phyloP scores from a whole-genome alignment of 2,113 vertebrate genomes.

The Lates calcarifer region DNA sequence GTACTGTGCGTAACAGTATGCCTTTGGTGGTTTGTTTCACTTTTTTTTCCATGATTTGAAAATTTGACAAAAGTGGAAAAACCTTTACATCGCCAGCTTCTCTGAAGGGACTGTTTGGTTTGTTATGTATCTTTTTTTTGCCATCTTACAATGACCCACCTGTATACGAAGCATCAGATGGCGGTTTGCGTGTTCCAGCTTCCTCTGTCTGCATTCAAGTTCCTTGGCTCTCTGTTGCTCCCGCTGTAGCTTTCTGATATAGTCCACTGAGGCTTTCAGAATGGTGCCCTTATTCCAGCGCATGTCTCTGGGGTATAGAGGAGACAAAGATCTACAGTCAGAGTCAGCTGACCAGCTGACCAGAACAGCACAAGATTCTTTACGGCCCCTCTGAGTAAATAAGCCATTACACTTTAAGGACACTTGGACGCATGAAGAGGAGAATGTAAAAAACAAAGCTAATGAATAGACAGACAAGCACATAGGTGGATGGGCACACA shows the following conservation, averaged over 20 bases:
- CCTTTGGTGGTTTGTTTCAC: background rate
- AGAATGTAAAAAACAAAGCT: constrained; percentile 11
- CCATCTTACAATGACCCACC: constrained; percentile 48
- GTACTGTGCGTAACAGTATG: background rate
- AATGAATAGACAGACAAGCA: constrained; percentile 2
- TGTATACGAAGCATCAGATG: constrained; percentile 90
- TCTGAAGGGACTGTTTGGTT: background rate
- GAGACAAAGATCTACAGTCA: constrained; percentile 75
- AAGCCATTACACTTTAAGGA: constrained; percentile 19
- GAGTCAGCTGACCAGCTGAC: constrained; percentile 75
- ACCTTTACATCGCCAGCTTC: too few species aligned
- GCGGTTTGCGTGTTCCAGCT: constrained; percentile 91
- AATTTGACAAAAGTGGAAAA: background rate
- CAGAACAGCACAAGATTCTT: constrained; percentile 53
- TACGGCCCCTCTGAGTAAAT: constrained; percentile 77
- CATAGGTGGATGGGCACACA: background rate
- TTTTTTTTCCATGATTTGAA: background rate
- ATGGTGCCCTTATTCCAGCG: constrained; percentile 98
- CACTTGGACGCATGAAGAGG: background rate
- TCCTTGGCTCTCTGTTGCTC: constrained; percentile 95
- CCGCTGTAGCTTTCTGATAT: constrained; percentile 93
- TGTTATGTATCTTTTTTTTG: background rate
- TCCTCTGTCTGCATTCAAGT: constrained; percentile 90
- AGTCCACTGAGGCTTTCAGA: constrained; percentile 95
- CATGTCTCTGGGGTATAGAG: constrained; percentile 88